Percentiles rank a stretch among this genome's conserved stretches.
These are phyloP conservation scores for Lasioglossum calceatum DNA, from an alignment of 2,888 invertebrate species.

Conservation along the genomic window DNA sequence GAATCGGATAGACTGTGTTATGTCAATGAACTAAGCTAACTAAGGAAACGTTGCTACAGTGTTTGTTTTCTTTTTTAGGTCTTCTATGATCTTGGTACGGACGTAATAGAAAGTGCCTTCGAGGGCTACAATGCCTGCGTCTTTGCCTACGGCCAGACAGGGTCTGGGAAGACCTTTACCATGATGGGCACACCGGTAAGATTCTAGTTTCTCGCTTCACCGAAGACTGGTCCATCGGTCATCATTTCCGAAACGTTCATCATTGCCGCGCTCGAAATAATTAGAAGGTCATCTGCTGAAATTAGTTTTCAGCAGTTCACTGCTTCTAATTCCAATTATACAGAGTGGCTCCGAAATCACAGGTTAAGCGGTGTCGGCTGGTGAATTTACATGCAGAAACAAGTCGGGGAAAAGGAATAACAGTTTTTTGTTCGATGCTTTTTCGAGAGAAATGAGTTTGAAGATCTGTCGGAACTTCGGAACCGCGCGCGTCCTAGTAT, in stretches of 20 bases:
- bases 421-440: no score
- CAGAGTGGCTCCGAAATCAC: not conserved
- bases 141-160: constrained; percentile 96
- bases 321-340: not conserved
- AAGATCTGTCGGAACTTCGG: no score
- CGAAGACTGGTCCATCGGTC: not conserved
- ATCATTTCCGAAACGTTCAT: not conserved
- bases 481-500: no score
- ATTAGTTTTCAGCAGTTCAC: constrained; percentile 1
- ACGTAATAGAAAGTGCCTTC: constrained; percentile 92
- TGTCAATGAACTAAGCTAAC: not conserved
- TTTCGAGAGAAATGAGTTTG: no score
- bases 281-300: constrained; percentile 15
- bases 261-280: constrained; percentile 22
- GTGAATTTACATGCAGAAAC: not conserved
- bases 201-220: not conserved
- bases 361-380: no score
- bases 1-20: not conserved
- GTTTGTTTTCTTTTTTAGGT: constrained; percentile 83
- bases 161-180: constrained; percentile 95
- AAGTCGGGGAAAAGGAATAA: not conserved
- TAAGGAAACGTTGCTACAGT: not conserved
- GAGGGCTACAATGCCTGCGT: constrained; percentile 96
- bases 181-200: constrained; percentile 94
- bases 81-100: constrained; percentile 90